phyloP scores from a whole-genome alignment of 2,113 vertebrate species.

The Tachycineta bicolor region DNA sequence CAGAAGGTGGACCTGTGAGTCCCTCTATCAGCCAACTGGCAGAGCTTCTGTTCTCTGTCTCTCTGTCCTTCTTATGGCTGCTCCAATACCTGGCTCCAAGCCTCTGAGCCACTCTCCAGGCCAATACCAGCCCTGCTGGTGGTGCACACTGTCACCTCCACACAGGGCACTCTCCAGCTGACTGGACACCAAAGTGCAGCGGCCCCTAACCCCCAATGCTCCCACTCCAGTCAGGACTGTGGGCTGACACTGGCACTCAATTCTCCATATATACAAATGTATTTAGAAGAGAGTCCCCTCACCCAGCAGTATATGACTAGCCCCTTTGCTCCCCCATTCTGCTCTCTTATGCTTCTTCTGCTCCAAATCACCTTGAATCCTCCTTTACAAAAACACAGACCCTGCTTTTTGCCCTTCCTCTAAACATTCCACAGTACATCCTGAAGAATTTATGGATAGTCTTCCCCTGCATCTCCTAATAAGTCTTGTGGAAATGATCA shows the following conservation, averaged over 20 bases:
- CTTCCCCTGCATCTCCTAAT: neutral
- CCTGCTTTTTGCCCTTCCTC: neutral
- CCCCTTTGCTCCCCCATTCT: neutral
- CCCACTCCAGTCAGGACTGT: neutral
- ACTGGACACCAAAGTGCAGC: neutral
- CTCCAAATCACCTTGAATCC: neutral
- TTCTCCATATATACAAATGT: rapidly evolving
- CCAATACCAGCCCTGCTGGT: neutral
- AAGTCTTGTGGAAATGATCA: neutral
- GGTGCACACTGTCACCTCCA: neutral
- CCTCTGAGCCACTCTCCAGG: neutral
- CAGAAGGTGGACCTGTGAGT: neutral
- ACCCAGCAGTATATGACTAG: neutral
- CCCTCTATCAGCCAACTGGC: neutral
- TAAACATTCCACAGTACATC: neutral
- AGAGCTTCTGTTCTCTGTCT: neutral
- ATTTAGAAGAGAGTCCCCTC: neutral
- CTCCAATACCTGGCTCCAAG: neutral
- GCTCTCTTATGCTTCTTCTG: neutral
- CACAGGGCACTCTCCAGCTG: neutral
- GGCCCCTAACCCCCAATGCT: neutral
- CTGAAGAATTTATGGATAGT: neutral
- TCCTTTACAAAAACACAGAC: neutral
- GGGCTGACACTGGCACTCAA: neutral
- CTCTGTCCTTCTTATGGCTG: neutral